Evolutionary conservation across 2,797 vertebrate genomes (phyloP), one percentile per base, ranked within the genome.

Genomic region (Onychomys leucogaster): DNA sequence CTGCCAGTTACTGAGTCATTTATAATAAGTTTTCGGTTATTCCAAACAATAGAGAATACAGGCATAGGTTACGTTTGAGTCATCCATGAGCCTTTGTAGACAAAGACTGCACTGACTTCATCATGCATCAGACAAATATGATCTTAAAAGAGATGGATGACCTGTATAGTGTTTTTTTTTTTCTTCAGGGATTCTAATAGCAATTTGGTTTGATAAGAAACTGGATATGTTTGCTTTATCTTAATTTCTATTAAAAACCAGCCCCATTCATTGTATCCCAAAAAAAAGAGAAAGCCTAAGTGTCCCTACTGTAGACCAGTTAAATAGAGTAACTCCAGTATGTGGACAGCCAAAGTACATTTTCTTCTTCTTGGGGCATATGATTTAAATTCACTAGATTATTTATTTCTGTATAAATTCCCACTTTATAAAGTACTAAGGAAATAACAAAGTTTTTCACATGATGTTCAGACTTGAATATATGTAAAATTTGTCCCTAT

Each of bases 391-490:
- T 21, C 6, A n/a, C 10, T 87, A 83, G 27, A 91, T n/a, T 90
- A 43, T 93, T n/a, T 90, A 43, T 83, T 90, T 97, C 41, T 82
- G 0, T 91, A 14, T 63, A 87, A 97, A 96, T n/a, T 49, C 75
- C n/a, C 19, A 86, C 0, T 67, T 95, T 57, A 91, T 88, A 81
- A 97, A 95, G 25, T 82, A 78, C 25, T 89, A 25, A 75, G 41
- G 49, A 94, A 89, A 75, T 88, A 81, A 4, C 85, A 94, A 73
- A 73, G 46, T 91, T 96, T 97, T 95, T 94, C 82, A n/a, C 57
- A 71, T 41, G 37, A 41, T 77, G 37, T 90, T 77, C 6, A 88
- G 37, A 63, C 49, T 90, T 90, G 34, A 86, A 71, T 93, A 82
- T 92, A 16, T 94, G 8, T 95, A 89, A 92, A 92, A 43, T 61